phyloP scores from a whole-genome alignment of 2,888 invertebrate species.

The Vandiemenella viatica region DNA sequence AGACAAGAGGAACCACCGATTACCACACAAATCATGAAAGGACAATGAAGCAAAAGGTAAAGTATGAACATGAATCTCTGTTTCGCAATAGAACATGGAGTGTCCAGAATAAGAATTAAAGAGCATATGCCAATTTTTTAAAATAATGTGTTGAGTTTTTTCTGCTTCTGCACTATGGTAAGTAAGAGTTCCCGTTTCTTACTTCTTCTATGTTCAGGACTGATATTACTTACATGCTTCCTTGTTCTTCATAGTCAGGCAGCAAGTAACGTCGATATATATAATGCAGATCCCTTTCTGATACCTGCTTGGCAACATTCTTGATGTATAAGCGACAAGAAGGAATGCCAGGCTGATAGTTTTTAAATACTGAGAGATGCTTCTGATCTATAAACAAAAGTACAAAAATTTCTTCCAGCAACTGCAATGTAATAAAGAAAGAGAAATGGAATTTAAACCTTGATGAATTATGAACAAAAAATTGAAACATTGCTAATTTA shows the following conservation, averaged over 20 bases:
- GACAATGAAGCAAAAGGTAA: not conserved
- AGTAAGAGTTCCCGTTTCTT: too few relatives aligned
- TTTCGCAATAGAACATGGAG: not conserved
- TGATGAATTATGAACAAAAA: too few relatives aligned
- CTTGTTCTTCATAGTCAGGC: conserved; percentile 29
- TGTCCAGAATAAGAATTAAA: not conserved
- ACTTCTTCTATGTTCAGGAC: too few relatives aligned
- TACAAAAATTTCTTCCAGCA: conserved; percentile 7
- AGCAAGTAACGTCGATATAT: conserved; percentile 56
- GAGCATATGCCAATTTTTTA: not conserved
- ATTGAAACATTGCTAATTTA: too few relatives aligned
- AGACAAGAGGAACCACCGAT: too few relatives aligned
- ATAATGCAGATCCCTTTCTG: conserved; percentile 54
- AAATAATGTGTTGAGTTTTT: conserved; percentile 18
- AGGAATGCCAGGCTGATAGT: conserved; percentile 67
- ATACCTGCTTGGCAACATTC: conserved; percentile 69
- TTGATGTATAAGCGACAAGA: conserved; percentile 82
- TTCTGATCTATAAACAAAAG: conserved; percentile 40
- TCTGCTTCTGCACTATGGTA: conserved; percentile 15
- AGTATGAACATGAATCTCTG: not conserved
- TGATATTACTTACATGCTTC: conserved; percentile 23
- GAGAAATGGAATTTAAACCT: not conserved
- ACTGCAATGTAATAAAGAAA: not conserved
- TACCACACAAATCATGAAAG: not conserved
- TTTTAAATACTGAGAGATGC: conserved; percentile 64